These are phyloP conservation scores for Semnornis frantzii DNA, from an alignment of 2,113 vertebrate genomes.

Conservation along the genomic window DNA sequence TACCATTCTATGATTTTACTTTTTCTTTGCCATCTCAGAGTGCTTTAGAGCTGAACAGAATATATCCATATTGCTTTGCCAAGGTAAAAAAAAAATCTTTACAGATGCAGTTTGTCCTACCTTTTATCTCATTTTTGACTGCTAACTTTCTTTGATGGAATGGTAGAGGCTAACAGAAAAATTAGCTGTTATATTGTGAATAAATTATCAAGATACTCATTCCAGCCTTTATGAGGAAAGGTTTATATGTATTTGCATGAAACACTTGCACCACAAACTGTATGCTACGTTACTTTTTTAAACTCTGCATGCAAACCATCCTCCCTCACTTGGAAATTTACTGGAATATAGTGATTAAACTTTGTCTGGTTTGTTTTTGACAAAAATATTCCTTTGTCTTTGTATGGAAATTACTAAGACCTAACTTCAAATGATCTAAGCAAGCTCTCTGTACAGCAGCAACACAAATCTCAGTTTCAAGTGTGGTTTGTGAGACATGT, in stretches of 20 bases:
- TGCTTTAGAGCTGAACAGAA: not conserved
- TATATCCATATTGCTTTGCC: not conserved
- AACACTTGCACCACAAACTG: not conserved
- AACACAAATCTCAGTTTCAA: not conserved
- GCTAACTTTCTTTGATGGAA: not conserved
- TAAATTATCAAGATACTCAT: not conserved
- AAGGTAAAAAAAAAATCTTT: not conserved
- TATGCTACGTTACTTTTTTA: not conserved
- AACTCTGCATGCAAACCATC: not conserved
- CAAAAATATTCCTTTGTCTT: not conserved
- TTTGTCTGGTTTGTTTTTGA: not conserved
- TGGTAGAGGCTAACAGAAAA: not conserved
- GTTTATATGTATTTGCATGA: not conserved
- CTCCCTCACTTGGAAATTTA: not conserved
- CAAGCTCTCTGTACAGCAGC: not conserved
- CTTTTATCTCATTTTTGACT: not conserved
- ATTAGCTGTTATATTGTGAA: not conserved
- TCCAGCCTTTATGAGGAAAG: not conserved
- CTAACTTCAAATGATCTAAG: not conserved
- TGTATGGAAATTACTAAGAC: not conserved
- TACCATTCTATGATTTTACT: not conserved
- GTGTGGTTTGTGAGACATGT: not conserved
- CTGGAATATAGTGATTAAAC: not conserved
- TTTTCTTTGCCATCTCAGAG: not conserved
- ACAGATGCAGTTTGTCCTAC: not conserved